Conservation (phyloP, 2,797 vertebrate species). For the Leucoraja ocellata region DNA sequence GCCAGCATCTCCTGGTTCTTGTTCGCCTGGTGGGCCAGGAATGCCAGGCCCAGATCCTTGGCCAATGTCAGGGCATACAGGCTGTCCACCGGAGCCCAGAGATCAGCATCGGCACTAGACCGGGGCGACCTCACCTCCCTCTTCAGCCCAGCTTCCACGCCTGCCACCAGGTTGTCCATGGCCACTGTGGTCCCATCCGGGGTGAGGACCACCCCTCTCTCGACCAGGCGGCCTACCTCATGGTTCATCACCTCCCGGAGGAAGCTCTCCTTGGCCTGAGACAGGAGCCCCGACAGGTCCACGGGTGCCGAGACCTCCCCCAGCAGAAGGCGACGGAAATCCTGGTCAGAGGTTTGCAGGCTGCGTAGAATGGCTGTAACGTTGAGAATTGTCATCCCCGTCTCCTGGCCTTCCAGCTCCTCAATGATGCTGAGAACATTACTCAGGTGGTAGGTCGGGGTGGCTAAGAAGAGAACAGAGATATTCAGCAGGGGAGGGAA, state of each 20-base stretch:
- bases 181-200: conserved; percentile 75
- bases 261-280: conserved; percentile 44
- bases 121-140: accelerated
- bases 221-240: conserved; percentile 47
- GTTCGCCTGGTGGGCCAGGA: conserved; percentile 54
- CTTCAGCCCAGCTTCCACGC: conserved; percentile 62
- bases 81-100: conserved; percentile 41
- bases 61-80: conserved; percentile 61
- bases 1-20: conserved; percentile 51
- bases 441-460: conserved; percentile 57
- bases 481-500: not conserved
- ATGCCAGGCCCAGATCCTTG: conserved; percentile 59
- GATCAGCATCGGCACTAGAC: not conserved
- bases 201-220: conserved; percentile 65
- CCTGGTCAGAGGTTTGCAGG: conserved; percentile 48
- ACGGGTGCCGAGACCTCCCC: conserved; percentile 34
- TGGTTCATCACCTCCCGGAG: conserved; percentile 54
- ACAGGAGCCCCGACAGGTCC: not conserved
- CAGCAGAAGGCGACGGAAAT: conserved; percentile 53
- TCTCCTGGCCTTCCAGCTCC: conserved; percentile 54
- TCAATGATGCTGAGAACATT: conserved; percentile 56
- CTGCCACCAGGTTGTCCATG: conserved; percentile 63
- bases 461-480: conserved; percentile 45
- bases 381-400: conserved; percentile 40
- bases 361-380: conserved; percentile 49